These are phyloP conservation scores for Leptobrachium leishanense DNA, from an alignment of 2,113 vertebrate genomes.

Conservation along the genomic window DNA sequence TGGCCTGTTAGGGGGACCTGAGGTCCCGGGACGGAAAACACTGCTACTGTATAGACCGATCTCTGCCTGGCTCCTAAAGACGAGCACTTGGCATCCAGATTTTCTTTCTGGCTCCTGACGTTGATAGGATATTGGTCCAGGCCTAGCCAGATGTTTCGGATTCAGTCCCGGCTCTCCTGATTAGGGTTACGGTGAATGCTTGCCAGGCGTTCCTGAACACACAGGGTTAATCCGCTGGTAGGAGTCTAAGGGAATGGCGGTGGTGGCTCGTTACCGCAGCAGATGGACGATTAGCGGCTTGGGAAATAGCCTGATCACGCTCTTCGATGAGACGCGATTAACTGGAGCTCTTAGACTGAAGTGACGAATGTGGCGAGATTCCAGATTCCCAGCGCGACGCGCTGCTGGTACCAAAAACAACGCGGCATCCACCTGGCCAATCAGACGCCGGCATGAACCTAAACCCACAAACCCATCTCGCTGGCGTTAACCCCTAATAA, in stretches of 20 bases:
- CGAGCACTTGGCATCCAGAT: too few relatives aligned
- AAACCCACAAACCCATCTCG: not conserved
- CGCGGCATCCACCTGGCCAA: not conserved
- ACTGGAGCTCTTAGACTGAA: not conserved
- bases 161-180: too few relatives aligned
- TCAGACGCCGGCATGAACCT: not conserved
- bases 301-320: not conserved
- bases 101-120: too few relatives aligned
- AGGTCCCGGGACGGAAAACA: too few relatives aligned
- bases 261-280: conserved; percentile 11
- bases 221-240: conserved; percentile 21
- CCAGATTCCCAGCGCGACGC: not conserved
- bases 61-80: too few relatives aligned
- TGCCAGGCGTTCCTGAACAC: not conserved
- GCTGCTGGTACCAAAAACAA: not conserved
- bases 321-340: not conserved
- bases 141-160: too few relatives aligned
- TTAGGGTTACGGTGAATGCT: conserved; percentile 29
- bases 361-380: not conserved
- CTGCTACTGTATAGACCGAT: too few relatives aligned
- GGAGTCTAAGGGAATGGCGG: conserved; percentile 4
- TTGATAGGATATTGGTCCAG: too few relatives aligned
- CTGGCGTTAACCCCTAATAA: not conserved
- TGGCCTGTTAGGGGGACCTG: too few relatives aligned
- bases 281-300: conserved; percentile 29